Percentiles rank a stretch among this genome's conserved stretches.
Evolutionary conservation across 2,797 vertebrate genomes (phyloP).

Genomic region (Hoplostethus mediterraneus): DNA sequence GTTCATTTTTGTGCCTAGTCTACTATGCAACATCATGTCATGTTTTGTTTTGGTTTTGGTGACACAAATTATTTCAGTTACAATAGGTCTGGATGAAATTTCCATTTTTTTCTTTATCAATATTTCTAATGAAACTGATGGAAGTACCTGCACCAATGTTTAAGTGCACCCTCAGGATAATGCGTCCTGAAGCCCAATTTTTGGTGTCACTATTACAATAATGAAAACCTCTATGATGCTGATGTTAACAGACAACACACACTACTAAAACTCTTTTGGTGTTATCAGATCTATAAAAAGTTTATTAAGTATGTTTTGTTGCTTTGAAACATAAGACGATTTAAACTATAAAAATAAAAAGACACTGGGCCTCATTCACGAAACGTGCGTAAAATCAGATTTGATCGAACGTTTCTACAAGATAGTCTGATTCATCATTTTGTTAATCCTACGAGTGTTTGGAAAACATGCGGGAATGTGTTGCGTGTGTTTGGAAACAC

Average conservation of each 20-base stretch:
- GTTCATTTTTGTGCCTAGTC: slow-evolving; percentile 57
- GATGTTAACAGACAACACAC: slow-evolving; percentile 11
- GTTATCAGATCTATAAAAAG: too few species aligned
- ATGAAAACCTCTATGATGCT: slow-evolving; percentile 29
- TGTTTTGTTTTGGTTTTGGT: slow-evolving; percentile 51
- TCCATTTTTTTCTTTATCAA: too few species aligned
- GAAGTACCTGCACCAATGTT: slow-evolving; percentile 50
- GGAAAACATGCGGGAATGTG: too few species aligned
- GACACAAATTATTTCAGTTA: slow-evolving; percentile 33
- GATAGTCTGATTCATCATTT: too few species aligned
- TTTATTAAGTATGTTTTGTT: too few species aligned
- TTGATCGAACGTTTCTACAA: too few species aligned
- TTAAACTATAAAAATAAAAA: background rate
- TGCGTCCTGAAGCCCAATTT: slow-evolving; percentile 26
- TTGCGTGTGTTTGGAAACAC: too few species aligned
- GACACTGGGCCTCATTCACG: background rate
- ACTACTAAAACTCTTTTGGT: slow-evolving; percentile 7
- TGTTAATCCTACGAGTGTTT: too few species aligned
- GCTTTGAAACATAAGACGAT: background rate
- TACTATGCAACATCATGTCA: slow-evolving; percentile 47
- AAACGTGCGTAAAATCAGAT: too few species aligned
- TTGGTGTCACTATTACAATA: slow-evolving; percentile 37
- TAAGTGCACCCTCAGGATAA: slow-evolving; percentile 47
- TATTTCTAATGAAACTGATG: slow-evolving; percentile 44
- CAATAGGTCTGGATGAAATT: slow-evolving; percentile 30